Evolutionary conservation across 2,797 vertebrate genomes (phyloP).

Genomic region (Falco columbarius): DNA sequence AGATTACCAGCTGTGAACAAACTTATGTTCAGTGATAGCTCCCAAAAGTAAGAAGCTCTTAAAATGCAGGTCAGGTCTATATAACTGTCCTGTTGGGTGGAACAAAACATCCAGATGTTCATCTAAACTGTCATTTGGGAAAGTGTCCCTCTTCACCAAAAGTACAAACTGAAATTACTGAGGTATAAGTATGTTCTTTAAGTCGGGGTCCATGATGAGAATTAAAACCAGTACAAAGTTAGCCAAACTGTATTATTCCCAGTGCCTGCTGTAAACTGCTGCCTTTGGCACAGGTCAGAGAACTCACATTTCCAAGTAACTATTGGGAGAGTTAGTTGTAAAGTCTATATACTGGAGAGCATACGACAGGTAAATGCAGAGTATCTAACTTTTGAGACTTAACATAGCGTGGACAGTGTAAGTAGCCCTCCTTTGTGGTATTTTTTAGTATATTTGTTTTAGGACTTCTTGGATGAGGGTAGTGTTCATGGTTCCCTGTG

Average conservation of each 20-base stretch:
- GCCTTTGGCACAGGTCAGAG: neutral
- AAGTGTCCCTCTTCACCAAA: neutral
- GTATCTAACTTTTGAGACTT: neutral
- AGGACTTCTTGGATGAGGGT: neutral
- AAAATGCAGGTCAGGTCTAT: neutral
- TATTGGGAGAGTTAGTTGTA: neutral
- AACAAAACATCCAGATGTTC: neutral
- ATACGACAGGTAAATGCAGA: neutral
- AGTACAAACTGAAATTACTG: neutral
- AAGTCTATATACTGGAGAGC: neutral
- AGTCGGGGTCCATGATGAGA: neutral
- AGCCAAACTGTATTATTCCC: neutral
- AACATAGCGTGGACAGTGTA: neutral
- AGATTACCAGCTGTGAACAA: neutral
- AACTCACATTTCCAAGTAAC: neutral
- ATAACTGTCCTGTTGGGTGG: neutral
- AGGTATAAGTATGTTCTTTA: neutral
- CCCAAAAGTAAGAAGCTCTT: neutral
- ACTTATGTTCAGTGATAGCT: neutral
- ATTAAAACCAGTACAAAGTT: neutral
- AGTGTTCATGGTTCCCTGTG: neutral
- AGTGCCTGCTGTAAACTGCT: neutral
- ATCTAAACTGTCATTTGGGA: neutral
- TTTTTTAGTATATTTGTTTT: neutral
- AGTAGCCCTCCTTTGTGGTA: neutral